A percentile compares a stretch with the other conserved stretches of the same genome.
These are phyloP conservation scores for Poliocrania exsul DNA, from an alignment of 2,797 vertebrate species.

Conservation along the genomic window DNA sequence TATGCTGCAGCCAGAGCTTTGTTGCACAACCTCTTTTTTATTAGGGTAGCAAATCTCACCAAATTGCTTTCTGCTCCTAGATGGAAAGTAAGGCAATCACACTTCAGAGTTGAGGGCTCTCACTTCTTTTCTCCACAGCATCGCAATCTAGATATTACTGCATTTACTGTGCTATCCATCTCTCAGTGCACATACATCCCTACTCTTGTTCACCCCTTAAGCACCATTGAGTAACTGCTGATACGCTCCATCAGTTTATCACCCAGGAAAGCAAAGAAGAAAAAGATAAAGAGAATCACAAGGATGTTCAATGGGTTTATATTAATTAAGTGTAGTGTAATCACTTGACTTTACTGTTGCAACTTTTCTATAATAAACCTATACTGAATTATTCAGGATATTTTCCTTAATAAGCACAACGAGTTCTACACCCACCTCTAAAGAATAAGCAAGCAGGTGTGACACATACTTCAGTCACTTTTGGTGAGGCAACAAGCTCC, in stretches of 20 bases:
- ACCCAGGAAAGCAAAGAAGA: not conserved
- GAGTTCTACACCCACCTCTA: not conserved
- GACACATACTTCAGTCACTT: not conserved
- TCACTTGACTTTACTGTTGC: not conserved
- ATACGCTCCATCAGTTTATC: not conserved
- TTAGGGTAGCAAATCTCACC: not conserved
- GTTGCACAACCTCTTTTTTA: not conserved
- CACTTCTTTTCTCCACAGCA: not conserved
- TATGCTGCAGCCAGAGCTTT: not conserved
- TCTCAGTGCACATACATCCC: accelerated
- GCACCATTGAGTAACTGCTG: not conserved
- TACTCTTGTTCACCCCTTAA: not conserved
- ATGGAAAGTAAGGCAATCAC: not conserved
- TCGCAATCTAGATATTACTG: not conserved
- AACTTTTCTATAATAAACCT: not conserved
- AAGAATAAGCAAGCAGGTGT: not conserved
- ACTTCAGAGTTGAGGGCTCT: not conserved
- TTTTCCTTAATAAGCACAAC: not conserved
- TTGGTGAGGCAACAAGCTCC: not conserved
- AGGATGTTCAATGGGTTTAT: not conserved
- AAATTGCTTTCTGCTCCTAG: not conserved
- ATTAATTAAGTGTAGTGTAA: not conserved
- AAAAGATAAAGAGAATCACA: not conserved
- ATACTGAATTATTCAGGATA: not conserved
- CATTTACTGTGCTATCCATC: not conserved